Base-by-base conservation (phyloP, 2,797 vertebrate species). In the Crax fasciolata region DNA sequence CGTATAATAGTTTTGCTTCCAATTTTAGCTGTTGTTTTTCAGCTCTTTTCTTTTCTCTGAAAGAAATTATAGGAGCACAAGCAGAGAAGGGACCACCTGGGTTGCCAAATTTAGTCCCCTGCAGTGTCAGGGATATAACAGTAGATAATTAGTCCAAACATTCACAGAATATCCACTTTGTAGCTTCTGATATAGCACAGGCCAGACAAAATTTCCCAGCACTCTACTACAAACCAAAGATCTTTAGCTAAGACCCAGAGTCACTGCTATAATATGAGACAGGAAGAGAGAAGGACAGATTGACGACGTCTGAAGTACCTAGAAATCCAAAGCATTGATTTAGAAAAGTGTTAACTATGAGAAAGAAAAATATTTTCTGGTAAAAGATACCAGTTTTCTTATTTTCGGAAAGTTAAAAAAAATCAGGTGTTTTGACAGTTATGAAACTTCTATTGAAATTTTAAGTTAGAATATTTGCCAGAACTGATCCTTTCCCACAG, bases 91-190 rank as follows among this genome's bases (percentile, higher is more conserved):
- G 95, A 96, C 95, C 93, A 94, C 96, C 96, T 97, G 96, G 95
- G 95, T 90, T 96, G 94, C 62, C 91, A 79, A 66, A 95, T 94
- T 93, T 88, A 88, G 76, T 86, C 93, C 63, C 93, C 91, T 84
- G 87, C 85, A 86, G 93, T 73, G 90, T 93, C 43, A 25, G 89
- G 94, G 90, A 57, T 90, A 93, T 95, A 92, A 93, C 80, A 89
- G 86, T 81, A 93, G 83, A 95, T 94, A 96, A 96, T 97, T 95
- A 95, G 93, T 95, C 67, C 94, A 95, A 96, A 91, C 94, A 90
- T 82, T 95, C 80, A 54, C 63, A 79, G 83, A 91, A 87, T 87
- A 93, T 87, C 86, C 86, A 95, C 91, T 95, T 84, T 89, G 91
- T 91, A 73, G 59, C 52, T 70, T 96, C 74, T 95, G 94, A 94